A percentile compares a stretch with the other conserved stretches of the same genome.
These are phyloP conservation scores for Staurois parvus DNA, from an alignment of 2,797 vertebrate species.

Conservation along the genomic window DNA sequence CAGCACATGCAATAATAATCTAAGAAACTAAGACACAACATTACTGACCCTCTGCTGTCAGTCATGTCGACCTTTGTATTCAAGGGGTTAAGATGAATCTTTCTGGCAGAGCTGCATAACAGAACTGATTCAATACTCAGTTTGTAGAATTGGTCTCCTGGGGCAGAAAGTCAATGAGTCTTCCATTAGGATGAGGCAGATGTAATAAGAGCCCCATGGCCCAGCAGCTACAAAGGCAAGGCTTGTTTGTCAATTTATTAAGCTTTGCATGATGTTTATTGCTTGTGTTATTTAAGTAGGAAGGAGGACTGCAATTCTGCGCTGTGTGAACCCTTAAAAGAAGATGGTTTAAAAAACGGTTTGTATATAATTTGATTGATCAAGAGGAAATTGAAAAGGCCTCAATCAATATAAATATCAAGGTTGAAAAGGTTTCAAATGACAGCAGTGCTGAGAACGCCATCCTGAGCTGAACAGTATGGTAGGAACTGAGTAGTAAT, in stretches of 20 bases:
- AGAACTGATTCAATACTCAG: constrained; percentile 51
- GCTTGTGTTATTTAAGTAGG: constrained; percentile 40
- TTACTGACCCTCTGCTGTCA: neutral
- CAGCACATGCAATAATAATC: neutral
- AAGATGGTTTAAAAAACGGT: constrained; percentile 27
- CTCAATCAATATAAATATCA: constrained; percentile 24
- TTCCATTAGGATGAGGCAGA: constrained; percentile 61
- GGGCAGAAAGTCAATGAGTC: constrained; percentile 56
- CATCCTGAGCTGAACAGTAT: neutral
- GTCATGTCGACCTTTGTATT: constrained; percentile 15
- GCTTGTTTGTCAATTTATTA: constrained; percentile 60
- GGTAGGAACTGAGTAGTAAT: neutral
- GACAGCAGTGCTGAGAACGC: constrained; percentile 18
- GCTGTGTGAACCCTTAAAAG: neutral
- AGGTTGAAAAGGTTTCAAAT: constrained; percentile 33
- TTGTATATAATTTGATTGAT: constrained; percentile 16
- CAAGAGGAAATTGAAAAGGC: constrained; percentile 12
- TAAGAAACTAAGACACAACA: neutral
- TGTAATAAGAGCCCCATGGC: constrained; percentile 52
- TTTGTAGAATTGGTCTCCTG: constrained; percentile 55
- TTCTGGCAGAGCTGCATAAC: constrained; percentile 21
- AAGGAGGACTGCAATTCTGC: constrained; percentile 1
- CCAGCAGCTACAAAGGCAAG: constrained; percentile 41
- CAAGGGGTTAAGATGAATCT: constrained; percentile 43
- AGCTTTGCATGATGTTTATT: constrained; percentile 45